A percentile compares a stretch with the other conserved stretches of the same genome.
Evolutionary conservation across 2,797 vertebrate genomes (phyloP).

Genomic region (Argyrosomus regius): DNA sequence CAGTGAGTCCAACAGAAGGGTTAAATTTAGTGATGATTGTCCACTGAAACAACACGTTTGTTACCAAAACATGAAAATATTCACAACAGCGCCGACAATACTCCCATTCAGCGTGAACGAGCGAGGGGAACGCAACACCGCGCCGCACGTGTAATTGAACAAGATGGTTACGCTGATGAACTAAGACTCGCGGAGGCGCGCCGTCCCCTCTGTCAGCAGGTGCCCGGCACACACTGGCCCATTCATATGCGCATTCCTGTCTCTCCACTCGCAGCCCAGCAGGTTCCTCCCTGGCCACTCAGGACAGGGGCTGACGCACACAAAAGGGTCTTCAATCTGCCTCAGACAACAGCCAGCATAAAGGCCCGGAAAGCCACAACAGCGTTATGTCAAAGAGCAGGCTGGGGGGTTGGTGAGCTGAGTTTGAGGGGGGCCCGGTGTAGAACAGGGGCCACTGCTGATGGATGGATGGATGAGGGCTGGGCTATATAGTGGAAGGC

Average conservation of each 20-base stretch:
- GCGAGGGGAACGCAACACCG: constrained; percentile 58
- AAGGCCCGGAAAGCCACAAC: constrained; percentile 84
- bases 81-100: constrained; percentile 54
- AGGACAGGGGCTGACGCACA: constrained; percentile 78
- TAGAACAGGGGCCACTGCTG: constrained; percentile 70
- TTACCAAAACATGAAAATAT: constrained; percentile 46
- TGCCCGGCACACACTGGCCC: constrained; percentile 78
- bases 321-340: constrained; percentile 84
- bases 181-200: constrained; percentile 67
- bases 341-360: constrained; percentile 83
- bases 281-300: constrained; percentile 77
- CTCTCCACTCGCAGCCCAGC: constrained; percentile 77
- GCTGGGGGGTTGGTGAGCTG: constrained; percentile 62
- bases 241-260: constrained; percentile 85
- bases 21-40: constrained; percentile 45
- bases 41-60: constrained; percentile 56
- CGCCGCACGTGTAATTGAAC: constrained; percentile 78
- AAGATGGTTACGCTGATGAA: constrained; percentile 79
- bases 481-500: constrained; percentile 64
- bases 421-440: constrained; percentile 66
- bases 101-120: constrained; percentile 63
- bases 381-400: constrained; percentile 75
- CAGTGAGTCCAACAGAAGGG: constrained; percentile 16
- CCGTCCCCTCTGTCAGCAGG: constrained; percentile 80
- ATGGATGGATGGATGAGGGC: constrained; percentile 84